Evolutionary conservation across 37 sponge, comb jelly and placozoan genomes (phyloP).

Genomic region (Cliona cf. orientalis): DNA sequence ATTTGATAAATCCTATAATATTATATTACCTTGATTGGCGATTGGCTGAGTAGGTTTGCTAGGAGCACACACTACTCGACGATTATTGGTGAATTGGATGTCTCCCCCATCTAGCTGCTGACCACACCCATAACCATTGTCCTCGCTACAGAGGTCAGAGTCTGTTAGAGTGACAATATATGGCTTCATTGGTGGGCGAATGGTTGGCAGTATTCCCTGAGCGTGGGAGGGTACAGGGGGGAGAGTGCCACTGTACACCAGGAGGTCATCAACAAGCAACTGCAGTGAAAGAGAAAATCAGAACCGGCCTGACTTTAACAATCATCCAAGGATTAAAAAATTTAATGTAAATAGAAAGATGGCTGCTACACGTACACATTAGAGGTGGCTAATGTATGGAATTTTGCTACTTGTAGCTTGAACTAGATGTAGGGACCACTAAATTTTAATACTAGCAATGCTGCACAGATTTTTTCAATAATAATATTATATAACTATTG

Average conservation of each 20-base stretch:
- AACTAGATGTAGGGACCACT: not conserved
- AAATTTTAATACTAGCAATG: not conserved
- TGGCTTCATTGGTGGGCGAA: constrained; percentile 57
- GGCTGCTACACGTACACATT: too few species aligned
- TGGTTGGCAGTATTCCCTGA: constrained; percentile 79
- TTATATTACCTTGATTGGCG: constrained; percentile 61
- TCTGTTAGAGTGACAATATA: constrained; percentile 32
- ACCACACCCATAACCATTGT: not conserved
- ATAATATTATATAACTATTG: not conserved
- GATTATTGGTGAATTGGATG: constrained; percentile 70
- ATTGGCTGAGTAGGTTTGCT: constrained; percentile 5
- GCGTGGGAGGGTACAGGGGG: constrained; percentile 34
- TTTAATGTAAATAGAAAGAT: not conserved
- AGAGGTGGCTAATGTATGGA: too few species aligned
- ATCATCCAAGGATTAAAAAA: not conserved
- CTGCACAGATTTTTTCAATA: not conserved
- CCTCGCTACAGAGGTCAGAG: not conserved
- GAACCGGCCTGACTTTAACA: not conserved
- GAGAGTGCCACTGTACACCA: constrained; percentile 81
- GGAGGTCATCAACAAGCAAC: constrained; percentile 91
- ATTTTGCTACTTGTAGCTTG: too few species aligned
- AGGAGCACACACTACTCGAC: constrained; percentile 9
- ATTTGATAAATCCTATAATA: not conserved
- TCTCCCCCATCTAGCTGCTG: too few species aligned
- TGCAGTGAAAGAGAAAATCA: constrained; percentile 5